Percentiles rank a stretch among this genome's conserved stretches.
These are phyloP conservation scores for Drosophila niveifrons DNA, from an alignment of 2,888 invertebrate genomes.

Conservation along the genomic window DNA sequence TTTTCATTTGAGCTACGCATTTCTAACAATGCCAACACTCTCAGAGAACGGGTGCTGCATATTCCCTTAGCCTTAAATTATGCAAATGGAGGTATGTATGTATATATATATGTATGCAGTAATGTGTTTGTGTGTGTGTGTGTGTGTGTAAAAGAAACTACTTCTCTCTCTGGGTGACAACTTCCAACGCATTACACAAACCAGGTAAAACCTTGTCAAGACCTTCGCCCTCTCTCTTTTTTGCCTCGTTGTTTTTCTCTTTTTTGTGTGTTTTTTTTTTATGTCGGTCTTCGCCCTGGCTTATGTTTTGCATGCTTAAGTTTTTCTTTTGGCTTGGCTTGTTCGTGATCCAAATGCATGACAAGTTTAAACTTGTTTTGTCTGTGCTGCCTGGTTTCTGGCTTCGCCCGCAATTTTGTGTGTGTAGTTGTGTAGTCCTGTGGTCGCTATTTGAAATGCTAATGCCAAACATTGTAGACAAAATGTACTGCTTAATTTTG, in stretches of 20 bases:
- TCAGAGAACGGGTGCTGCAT: background rate
- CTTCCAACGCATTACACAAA: conserved; percentile 30
- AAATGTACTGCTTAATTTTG: conserved; percentile 31
- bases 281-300: conserved; percentile 13
- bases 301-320: conserved; percentile 32
- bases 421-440: conserved; percentile 21
- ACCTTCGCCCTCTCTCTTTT: conserved; percentile 8
- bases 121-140: background rate
- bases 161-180: conserved; percentile 30
- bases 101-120: no score
- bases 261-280: background rate
- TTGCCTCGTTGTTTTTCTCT: background rate
- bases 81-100: conserved; percentile 27
- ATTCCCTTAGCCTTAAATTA: conserved; percentile 27
- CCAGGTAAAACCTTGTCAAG: conserved; percentile 17
- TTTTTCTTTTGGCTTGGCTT: conserved; percentile 11
- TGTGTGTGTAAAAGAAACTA: conserved; percentile 5
- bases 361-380: conserved; percentile 36
- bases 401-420: background rate
- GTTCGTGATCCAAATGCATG: conserved; percentile 58
- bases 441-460: conserved; percentile 63
- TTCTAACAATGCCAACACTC: conserved; percentile 1
- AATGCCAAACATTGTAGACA: conserved; percentile 36
- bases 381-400: conserved; percentile 1
- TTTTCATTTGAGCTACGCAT: conserved; percentile 16